Percentiles rank a stretch among this genome's conserved stretches.
phyloP scores from a whole-genome alignment of 2,888 invertebrate genomes.

The Drosophila greeni region DNA sequence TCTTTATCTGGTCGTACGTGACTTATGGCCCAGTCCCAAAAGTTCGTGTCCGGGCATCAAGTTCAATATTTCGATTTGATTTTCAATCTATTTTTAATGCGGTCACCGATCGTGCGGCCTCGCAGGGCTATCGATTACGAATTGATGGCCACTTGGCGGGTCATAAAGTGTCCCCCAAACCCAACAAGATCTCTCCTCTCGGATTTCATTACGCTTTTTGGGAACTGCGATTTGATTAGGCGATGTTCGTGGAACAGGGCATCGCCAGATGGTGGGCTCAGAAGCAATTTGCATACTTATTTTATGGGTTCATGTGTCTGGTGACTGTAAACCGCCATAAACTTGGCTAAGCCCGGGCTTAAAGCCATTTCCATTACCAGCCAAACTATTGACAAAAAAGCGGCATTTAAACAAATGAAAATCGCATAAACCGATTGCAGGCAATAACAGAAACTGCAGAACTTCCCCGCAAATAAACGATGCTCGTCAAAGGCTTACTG shows the following conservation, averaged over 20 bases:
- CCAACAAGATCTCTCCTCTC: slow-evolving; percentile 25
- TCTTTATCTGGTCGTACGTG: slow-evolving; percentile 46
- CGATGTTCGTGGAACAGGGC: neutral
- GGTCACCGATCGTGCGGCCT: slow-evolving; percentile 38
- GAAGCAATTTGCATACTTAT: slow-evolving; percentile 31
- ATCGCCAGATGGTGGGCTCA: neutral
- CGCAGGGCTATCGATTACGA: slow-evolving; percentile 58
- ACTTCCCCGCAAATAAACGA: slow-evolving; percentile 44
- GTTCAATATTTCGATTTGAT: slow-evolving; percentile 37
- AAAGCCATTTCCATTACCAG: slow-evolving; percentile 35
- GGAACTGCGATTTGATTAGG: slow-evolving; percentile 29
- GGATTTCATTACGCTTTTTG: slow-evolving; percentile 16
- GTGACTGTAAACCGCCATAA: slow-evolving; percentile 51
- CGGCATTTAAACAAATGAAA: slow-evolving; percentile 59
- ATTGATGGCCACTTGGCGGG: slow-evolving; percentile 54
- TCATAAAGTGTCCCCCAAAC: slow-evolving; percentile 45
- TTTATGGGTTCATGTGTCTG: slow-evolving; percentile 26
- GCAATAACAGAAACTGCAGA: slow-evolving; percentile 32
- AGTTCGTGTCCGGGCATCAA: slow-evolving; percentile 26
- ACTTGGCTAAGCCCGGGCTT: slow-evolving; percentile 55
- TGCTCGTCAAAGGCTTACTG: slow-evolving; percentile 58
- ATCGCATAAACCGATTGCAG: slow-evolving; percentile 52
- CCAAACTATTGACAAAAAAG: slow-evolving; percentile 41
- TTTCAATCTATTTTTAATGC: slow-evolving; percentile 47
- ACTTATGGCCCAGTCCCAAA: slow-evolving; percentile 35